Conservation (phyloP, 2,113 vertebrate genomes). For the Melierax canorus region DNA sequence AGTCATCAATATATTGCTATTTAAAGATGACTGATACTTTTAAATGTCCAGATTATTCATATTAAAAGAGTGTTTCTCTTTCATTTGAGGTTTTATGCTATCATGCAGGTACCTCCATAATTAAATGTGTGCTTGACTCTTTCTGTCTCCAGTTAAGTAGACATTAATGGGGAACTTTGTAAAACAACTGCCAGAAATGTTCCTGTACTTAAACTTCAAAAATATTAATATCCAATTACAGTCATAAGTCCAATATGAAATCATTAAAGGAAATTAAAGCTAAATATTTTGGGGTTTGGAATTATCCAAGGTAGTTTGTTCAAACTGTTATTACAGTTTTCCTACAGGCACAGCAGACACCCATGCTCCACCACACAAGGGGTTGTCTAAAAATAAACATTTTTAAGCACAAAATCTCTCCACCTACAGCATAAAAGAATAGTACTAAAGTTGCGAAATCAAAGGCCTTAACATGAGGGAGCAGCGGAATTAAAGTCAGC, state of each 20-base stretch:
- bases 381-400: background rate
- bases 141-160: background rate
- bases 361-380: background rate
- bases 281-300: background rate
- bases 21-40: background rate
- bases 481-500: background rate
- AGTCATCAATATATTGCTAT: background rate
- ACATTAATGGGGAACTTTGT: background rate
- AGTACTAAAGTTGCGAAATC: background rate
- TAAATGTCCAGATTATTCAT: background rate
- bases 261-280: background rate
- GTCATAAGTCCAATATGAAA: background rate
- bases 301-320: background rate
- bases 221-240: background rate
- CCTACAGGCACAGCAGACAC: background rate
- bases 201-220: background rate
- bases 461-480: background rate
- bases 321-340: background rate
- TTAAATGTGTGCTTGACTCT: background rate
- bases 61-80: background rate
- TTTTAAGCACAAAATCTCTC: background rate
- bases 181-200: background rate
- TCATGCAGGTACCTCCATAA: background rate
- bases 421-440: background rate
- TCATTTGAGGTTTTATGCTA: background rate